Base-by-base conservation (phyloP, 2,113 vertebrate genomes). In the Macroglossus sobrinus region DNA sequence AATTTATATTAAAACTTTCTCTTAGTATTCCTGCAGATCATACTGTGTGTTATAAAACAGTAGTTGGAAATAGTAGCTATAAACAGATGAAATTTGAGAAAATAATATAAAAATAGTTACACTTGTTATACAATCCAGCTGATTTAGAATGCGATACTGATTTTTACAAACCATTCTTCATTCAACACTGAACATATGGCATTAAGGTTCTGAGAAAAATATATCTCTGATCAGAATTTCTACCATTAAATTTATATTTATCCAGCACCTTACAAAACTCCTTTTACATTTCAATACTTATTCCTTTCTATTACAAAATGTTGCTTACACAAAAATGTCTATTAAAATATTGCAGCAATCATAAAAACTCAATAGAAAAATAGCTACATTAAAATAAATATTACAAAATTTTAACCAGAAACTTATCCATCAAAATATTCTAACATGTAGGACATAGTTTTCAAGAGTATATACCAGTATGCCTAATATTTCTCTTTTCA, bases 211-310 rank as follows among this genome's bases (percentile, higher is more conserved):
- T 45, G 18, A 8, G 71, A 96, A 93, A 28, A 45, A 68, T 14
- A 63, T 69, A 57, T 47, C 94, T 93, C 86, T 84, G 66, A 95
- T 95, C 71, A 95, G 33, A 19, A 88, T 89, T 91, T 94, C 22
- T 69, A 22, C 59, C 30, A 93, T 5, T 82, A 85, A 79, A 47
- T 80, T 89, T 91, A 33, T 89, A 84, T 84, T 96, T 91, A 75
- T 85, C 15, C 92, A 43, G n/a, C 22, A 87, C 84, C 81, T 97
- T 59, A 94, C 0, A 64, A 5, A 89, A 43, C 6, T 0, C 13
- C 19, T 71, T 98, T 97, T 90, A 96, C 59, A 96, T 84, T 96
- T 91, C 50, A 95, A 61, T 93, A 85, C 55, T 94, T 98, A 84
- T 71, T 2, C 0, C 55, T 91, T 78, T 84, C 4, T 59, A 13